Evolutionary conservation across 2,888 invertebrate genomes (phyloP).

Genomic region (Acronicta leporina): DNA sequence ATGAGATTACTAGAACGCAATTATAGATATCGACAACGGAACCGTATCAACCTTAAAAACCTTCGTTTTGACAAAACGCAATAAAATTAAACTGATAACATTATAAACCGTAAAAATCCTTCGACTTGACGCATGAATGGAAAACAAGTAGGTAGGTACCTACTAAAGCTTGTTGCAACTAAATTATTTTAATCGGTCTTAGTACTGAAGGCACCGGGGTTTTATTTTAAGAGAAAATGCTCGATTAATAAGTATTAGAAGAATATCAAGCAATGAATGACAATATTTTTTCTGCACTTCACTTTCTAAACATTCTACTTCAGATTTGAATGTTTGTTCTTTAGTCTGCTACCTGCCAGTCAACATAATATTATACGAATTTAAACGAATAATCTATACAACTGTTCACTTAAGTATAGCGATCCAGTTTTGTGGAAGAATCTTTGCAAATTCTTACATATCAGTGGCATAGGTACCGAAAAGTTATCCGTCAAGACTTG

Average conservation of each 20-base stretch:
- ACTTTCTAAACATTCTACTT: no score
- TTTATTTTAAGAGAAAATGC: no score
- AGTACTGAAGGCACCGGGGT: no score
- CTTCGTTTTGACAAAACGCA: conserved; percentile 9
- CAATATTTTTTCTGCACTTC: no score
- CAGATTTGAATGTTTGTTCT: no score
- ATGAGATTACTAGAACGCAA: conserved; percentile 14
- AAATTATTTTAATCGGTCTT: conserved; percentile 22
- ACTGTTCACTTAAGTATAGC: background rate
- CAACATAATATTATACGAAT: conserved; percentile 8
- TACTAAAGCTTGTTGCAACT: conserved; percentile 11
- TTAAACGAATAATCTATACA: conserved; percentile 17
- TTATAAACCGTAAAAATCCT: no score
- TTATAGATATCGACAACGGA: conserved; percentile 12
- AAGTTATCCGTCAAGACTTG: no score
- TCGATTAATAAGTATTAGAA: no score
- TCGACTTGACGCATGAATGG: conserved; percentile 16
- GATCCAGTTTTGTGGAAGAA: background rate
- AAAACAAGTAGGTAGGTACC: no score
- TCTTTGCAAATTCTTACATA: background rate
- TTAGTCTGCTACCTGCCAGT: conserved; percentile 15
- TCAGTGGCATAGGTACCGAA: no score
- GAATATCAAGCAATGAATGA: no score
- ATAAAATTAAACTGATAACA: no score
- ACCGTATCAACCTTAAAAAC: conserved; percentile 2